Evolutionary conservation across 2,113 vertebrate genomes (phyloP).

Genomic region (Podilymbus podiceps): DNA sequence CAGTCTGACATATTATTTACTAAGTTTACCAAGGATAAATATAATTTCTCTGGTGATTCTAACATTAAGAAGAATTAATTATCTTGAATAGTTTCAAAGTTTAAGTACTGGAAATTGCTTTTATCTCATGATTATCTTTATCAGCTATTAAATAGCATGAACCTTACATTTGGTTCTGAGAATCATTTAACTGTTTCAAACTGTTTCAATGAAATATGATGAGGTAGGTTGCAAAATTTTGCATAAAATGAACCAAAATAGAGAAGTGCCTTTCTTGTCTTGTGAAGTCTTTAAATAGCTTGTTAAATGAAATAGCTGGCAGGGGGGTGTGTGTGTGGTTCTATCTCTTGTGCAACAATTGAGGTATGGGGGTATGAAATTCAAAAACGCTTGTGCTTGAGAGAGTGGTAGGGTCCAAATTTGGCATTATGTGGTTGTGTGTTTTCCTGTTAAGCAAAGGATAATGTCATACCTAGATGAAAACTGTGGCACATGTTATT

Average conservation of each 20-base stretch:
- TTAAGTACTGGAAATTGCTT: conserved; percentile 50
- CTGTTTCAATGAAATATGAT: conserved; percentile 11
- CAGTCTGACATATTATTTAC: conserved; percentile 69
- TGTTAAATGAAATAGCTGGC: conserved; percentile 9
- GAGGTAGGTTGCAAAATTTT: conserved; percentile 51
- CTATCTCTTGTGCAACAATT: conserved; percentile 32
- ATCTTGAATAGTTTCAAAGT: conserved; percentile 58
- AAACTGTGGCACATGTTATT: conserved; percentile 75
- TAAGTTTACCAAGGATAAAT: conserved; percentile 63
- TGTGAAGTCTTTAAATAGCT: conserved; percentile 35
- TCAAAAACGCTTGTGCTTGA: conserved; percentile 8
- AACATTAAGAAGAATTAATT: conserved; percentile 64
- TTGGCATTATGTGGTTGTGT: neutral
- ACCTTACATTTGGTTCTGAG: conserved; percentile 51
- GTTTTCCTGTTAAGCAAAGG: conserved; percentile 75
- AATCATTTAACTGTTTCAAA: conserved; percentile 58
- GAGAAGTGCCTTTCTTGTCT: conserved; percentile 21
- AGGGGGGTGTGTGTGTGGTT: too few species aligned
- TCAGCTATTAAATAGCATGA: conserved; percentile 57
- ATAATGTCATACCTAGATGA: conserved; percentile 76
- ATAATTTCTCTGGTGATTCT: conserved; percentile 43
- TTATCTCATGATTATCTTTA: conserved; percentile 7
- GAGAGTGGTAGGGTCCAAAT: neutral
- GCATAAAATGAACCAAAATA: conserved; percentile 45
- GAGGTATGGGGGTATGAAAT: conserved; percentile 1